phyloP scores from a whole-genome alignment of 2,113 vertebrate genomes.

The Phyllopteryx taeniolatus region DNA sequence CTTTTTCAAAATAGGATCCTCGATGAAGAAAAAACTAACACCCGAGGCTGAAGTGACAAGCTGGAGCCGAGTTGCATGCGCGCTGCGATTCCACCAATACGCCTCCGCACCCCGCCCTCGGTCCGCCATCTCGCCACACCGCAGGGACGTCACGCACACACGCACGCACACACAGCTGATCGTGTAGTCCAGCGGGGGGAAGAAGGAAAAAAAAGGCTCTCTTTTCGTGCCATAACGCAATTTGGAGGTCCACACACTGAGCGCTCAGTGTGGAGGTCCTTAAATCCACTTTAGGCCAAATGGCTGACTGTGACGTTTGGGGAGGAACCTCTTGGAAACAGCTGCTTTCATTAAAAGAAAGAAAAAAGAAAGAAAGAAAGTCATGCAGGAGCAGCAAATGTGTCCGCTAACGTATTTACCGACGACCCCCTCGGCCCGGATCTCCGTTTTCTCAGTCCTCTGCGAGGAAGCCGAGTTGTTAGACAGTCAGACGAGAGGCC shows the following conservation, averaged over 20 bases:
- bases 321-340: conserved; percentile 34
- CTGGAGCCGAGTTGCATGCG: conserved; percentile 29
- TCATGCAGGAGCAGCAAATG: conserved; percentile 47
- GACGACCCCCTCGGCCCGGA: conserved; percentile 47
- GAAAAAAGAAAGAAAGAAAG: conserved; percentile 5
- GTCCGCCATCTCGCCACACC: conserved; percentile 22
- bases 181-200: too few relatives aligned
- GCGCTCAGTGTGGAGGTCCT: neutral
- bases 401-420: conserved; percentile 65
- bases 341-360: conserved; percentile 19
- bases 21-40: conserved; percentile 9
- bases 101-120: conserved; percentile 20
- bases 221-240: neutral
- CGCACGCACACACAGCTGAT: neutral
- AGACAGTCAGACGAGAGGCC: conserved; percentile 2
- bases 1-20: conserved; percentile 9
- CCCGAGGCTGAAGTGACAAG: conserved; percentile 28
- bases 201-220: neutral
- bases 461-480: conserved; percentile 23
- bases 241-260: neutral
- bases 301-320: neutral
- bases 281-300: conserved; percentile 1
- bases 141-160: conserved; percentile 9
- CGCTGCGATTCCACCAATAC: neutral
- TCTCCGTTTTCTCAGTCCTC: conserved; percentile 47